phyloP scores from a whole-genome alignment of 2,888 invertebrate genomes.

The Drosophila merina region DNA sequence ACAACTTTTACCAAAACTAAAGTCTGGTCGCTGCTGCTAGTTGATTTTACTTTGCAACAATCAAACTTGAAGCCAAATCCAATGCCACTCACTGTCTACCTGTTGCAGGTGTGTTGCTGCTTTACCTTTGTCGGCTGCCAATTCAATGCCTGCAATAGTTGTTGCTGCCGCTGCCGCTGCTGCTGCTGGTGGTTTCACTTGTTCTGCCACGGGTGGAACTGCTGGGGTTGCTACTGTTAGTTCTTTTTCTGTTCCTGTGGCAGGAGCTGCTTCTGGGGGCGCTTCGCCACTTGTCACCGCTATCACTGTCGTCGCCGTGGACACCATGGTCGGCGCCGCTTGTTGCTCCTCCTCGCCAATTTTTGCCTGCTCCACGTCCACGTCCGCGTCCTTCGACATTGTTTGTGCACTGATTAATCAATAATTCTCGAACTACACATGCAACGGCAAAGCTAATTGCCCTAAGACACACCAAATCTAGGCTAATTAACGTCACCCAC shows the following conservation, averaged over 20 bases:
- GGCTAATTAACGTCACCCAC: slow-evolving; percentile 4
- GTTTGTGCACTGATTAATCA: slow-evolving; percentile 38
- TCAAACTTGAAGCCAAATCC: slow-evolving; percentile 42
- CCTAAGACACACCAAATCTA: slow-evolving; percentile 17
- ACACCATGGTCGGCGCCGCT: slow-evolving; percentile 25
- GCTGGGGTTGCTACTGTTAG: slow-evolving; percentile 30
- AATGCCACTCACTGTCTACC: slow-evolving; percentile 49
- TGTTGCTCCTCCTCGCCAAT: slow-evolving; percentile 27
- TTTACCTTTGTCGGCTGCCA: slow-evolving; percentile 52
- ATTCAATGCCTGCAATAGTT: slow-evolving; percentile 33
- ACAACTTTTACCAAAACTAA: slow-evolving; percentile 69
- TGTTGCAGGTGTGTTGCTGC: slow-evolving; percentile 33
- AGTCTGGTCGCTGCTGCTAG: slow-evolving; percentile 12
- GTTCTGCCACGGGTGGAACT: slow-evolving; percentile 44
- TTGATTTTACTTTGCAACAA: slow-evolving; percentile 42
- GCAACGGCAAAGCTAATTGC: slow-evolving; percentile 28
- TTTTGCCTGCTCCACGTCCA: slow-evolving; percentile 72
- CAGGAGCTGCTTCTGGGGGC: slow-evolving; percentile 39
- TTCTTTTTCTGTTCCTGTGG: slow-evolving; percentile 4
- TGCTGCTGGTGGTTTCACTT: slow-evolving; percentile 56
- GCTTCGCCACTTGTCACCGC: slow-evolving; percentile 61
- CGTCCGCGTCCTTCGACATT: slow-evolving; percentile 67
- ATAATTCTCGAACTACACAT: slow-evolving; percentile 33
- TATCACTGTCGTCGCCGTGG: slow-evolving; percentile 44
- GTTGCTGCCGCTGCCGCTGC: slow-evolving; percentile 1